Evolutionary conservation across 2,888 invertebrate species (phyloP), one percentile per base, ranked within the genome.

Genomic region (Epicampocera succincta): DNA sequence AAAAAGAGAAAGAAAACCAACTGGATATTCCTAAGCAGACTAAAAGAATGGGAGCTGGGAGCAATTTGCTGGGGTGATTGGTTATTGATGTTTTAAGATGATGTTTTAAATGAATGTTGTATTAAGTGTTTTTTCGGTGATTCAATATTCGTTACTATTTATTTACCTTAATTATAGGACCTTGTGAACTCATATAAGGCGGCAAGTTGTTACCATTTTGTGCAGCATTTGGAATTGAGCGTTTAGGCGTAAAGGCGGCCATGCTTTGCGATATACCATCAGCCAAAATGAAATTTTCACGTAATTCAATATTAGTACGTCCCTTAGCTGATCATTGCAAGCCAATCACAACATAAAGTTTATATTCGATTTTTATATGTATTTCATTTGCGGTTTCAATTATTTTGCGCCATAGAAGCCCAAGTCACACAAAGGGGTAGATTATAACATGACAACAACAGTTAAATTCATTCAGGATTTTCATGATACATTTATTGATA

Each of bases 221-320:
- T 93, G 93, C 86, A 90, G 94, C 93, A 92, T 95, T 95, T 91
- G 95, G 94, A 91, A 95, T 95, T 91, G 96, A 95, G 91, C 96
- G 95, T 93, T 97, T 98, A 91, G 98, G 95, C 93, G 96, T 96
- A 95, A 99, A 99, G 90, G 98, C 97, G 90, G 98, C 96, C 98
- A 99, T 99, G 91, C 97, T 97, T 94, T 99, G 99, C 91, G 98
- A 97, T 87, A 98, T 98, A 91, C 99, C 99, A 92, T 98, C 97
- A 89, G 99, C 98, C 93, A 99, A 94, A 92, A 98, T 97, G 94
- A 99, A 99, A 93, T 98, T 97, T 93, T 99, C 99, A 91, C 99
- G 95, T 91, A 99, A 95, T 94, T 99, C 99, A 93, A 99, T 97
- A 94, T 99, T 99, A 92, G 99, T 99, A 93, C 99, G 96, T 93